A percentile compares a stretch with the other conserved stretches of the same genome.
phyloP scores from a whole-genome alignment of 2,797 vertebrate genomes.

The Aulostomus chinensis region DNA sequence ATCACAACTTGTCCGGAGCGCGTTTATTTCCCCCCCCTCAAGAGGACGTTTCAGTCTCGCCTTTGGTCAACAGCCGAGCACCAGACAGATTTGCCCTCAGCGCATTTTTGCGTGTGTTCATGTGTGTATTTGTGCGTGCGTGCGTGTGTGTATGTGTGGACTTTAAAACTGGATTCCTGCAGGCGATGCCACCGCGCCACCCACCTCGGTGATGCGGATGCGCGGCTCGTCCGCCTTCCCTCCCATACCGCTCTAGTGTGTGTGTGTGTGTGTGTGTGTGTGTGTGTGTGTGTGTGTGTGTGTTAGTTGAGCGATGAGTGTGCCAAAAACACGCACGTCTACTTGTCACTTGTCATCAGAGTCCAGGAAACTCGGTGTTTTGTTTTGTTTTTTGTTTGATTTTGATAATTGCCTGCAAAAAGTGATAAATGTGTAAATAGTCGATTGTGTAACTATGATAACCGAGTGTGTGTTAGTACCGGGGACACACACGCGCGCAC shows the following conservation, averaged over 20 bases:
- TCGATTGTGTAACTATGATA: too few species aligned
- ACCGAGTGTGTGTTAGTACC: too few species aligned
- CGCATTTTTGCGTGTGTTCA: conserved; percentile 57
- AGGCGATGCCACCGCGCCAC: conserved; percentile 47
- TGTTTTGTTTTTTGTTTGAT: too few species aligned
- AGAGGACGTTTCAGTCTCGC: not conserved
- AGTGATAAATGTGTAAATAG: too few species aligned
- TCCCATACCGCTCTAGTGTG: conserved; percentile 27
- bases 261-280: not conserved
- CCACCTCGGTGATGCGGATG: conserved; percentile 43
- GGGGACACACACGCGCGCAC: too few species aligned
- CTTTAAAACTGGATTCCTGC: conserved; percentile 64
- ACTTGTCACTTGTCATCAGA: too few species aligned
- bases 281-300: not conserved
- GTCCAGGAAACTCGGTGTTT: too few species aligned
- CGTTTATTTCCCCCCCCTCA: not conserved
- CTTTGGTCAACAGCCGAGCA: conserved; percentile 31
- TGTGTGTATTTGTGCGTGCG: not conserved
- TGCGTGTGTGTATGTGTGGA: conserved; percentile 14
- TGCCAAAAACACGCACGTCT: too few species aligned
- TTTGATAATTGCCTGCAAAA: too few species aligned
- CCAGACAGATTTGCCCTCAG: conserved; percentile 39
- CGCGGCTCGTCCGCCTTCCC: conserved; percentile 40
- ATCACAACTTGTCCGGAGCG: conserved; percentile 51
- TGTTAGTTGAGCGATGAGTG: too few species aligned